These are phyloP conservation scores for Trichonephila inaurata DNA, from an alignment of 1,140 invertebrate genomes.

Conservation along the genomic window DNA sequence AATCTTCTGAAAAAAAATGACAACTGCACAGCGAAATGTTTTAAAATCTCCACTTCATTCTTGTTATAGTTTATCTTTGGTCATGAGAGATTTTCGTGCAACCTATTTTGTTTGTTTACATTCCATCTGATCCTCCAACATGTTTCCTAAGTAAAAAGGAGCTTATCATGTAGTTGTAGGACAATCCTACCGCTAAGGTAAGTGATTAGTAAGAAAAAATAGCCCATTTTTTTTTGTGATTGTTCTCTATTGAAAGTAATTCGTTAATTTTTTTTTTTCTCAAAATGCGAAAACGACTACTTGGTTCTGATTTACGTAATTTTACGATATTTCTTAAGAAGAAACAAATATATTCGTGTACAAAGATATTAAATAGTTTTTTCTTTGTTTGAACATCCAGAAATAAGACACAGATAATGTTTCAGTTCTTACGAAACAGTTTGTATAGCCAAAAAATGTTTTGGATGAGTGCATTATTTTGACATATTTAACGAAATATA, in stretches of 20 bases:
- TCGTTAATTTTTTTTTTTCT: neutral
- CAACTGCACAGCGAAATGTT: conserved; percentile 21
- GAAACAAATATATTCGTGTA: neutral
- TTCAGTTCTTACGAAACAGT: too few relatives aligned
- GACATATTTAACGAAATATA: too few relatives aligned
- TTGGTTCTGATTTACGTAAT: neutral
- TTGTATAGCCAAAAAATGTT: too few relatives aligned
- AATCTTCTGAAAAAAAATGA: conserved; percentile 30
- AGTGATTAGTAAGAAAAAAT: neutral
- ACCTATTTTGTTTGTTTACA: conserved; percentile 57
- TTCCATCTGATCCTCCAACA: conserved; percentile 50
- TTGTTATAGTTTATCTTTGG: neutral
- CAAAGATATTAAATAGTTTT: neutral
- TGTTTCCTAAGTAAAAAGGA: conserved; percentile 63
- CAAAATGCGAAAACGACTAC: neutral
- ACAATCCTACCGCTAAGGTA: conserved; percentile 40
- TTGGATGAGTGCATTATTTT: too few relatives aligned
- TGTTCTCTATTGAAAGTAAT: neutral
- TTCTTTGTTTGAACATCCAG: neutral
- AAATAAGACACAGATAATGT: too few relatives aligned
- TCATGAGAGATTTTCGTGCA: neutral
- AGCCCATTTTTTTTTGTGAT: neutral
- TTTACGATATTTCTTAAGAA: neutral
- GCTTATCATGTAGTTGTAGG: conserved; percentile 62
- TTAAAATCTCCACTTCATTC: neutral